phyloP scores from a whole-genome alignment of 1,140 invertebrate species.

The Aphaenogaster ashmeadi region DNA sequence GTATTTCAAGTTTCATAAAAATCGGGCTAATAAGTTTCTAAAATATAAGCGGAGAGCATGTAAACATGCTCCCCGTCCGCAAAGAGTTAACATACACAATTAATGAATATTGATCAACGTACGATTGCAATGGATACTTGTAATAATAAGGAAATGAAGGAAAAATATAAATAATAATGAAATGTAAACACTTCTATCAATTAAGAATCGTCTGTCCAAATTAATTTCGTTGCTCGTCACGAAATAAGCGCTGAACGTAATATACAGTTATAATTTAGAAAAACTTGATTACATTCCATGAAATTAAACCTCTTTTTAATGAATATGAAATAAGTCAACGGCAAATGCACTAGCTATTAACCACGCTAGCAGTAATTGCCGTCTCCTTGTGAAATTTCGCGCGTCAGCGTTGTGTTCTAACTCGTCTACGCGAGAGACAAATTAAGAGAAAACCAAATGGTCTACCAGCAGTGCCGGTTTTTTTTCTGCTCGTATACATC shows the following conservation, averaged over 20 bases:
- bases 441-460: constrained; percentile 61
- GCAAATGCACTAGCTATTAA: constrained; percentile 54
- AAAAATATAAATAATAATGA: background rate
- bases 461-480: constrained; percentile 15
- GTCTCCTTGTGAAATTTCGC: constrained; percentile 63
- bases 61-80: no score
- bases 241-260: background rate
- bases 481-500: constrained; percentile 48
- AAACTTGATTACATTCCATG: constrained; percentile 42
- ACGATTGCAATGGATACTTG: background rate
- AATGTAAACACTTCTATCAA: background rate
- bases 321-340: constrained; percentile 58
- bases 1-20: no score
- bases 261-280: background rate
- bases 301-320: constrained; percentile 54
- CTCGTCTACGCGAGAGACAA: constrained; percentile 53
- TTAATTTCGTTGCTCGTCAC: constrained; percentile 15
- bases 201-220: background rate
- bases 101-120: background rate
- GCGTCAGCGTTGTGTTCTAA: constrained; percentile 29
- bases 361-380: constrained; percentile 65
- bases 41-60: no score
- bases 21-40: no score
- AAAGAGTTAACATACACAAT: background rate
- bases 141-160: background rate